Base-by-base conservation (phyloP, 2,797 vertebrate species). In the Silurus aristotelis region DNA sequence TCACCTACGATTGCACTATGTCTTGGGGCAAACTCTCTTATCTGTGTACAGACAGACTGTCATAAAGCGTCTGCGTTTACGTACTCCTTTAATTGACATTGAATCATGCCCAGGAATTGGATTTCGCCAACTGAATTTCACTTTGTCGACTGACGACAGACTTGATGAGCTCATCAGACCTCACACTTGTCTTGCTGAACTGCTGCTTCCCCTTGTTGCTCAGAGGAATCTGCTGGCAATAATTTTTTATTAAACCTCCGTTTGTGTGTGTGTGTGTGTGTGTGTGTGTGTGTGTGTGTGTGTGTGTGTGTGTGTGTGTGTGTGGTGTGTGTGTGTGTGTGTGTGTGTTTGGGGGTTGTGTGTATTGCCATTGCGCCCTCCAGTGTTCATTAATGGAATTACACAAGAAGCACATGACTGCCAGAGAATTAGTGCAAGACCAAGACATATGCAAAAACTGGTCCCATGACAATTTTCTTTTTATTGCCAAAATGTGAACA, bases 301-400 rank as follows among this genome's bases (percentile, higher is more conserved):
- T 67, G 48, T 52, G 48, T 38, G 31, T 38, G 31, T 25, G 31
- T 3, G 61, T 66, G 46, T 67, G 55, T 55, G 66, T n/a, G 80
- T 52, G n/a, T 67, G 55, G 63, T 77, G 71, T 71, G 63, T 73
- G n/a, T n/a, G 46, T 67, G 48, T 52, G 48, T 38, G 31, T 38
- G 31, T 25, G 31, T 3, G 61, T 66, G 46, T 67, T 67, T 55
- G 66, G 46, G 80, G 61, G n/a, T 67, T 63, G 63, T 77, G 71
- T 71, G 63, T 73, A 87, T 82, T 86, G 87, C 84, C 43, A 86
- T 89, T 68, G 85, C 83, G 88, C 89, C 90, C 81, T 86, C 88
- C 85, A 89, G 90, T 76, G 90, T 84, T 86, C 70, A 89, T 83
- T 84, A 89, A 80, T 73, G 80, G 85, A 89, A 90, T 84, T 73